Conservation (phyloP, 2,797 vertebrate species). For the Heteromormyrus szaboi region DNA sequence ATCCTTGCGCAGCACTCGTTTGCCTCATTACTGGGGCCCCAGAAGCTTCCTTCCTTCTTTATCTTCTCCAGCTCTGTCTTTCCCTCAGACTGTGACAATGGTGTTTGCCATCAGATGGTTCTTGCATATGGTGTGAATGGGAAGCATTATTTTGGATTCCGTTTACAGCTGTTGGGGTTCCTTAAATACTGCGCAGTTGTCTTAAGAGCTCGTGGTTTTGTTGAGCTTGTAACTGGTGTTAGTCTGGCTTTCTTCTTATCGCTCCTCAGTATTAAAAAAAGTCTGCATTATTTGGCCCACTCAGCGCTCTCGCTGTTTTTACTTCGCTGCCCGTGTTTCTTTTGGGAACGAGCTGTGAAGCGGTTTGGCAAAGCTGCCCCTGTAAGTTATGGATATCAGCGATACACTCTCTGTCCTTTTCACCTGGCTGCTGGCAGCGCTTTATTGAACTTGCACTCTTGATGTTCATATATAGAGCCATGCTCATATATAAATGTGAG, state of each 20-base stretch:
- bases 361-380: not conserved
- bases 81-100: not conserved
- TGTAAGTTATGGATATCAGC: constrained; percentile 1
- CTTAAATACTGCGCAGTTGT: not conserved
- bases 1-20: not conserved
- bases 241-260: not conserved
- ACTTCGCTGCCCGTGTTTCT: not conserved
- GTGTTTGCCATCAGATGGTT: constrained; percentile 2
- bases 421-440: not conserved
- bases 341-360: not conserved
- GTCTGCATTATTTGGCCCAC: constrained; percentile 1
- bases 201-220: not conserved
- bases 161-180: not conserved
- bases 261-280: not conserved
- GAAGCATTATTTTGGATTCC: constrained; percentile 1
- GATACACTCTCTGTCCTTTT: constrained; percentile 4
- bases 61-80: not conserved
- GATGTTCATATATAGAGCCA: not conserved
- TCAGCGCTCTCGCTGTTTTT: not conserved
- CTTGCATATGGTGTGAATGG: constrained; percentile 6
- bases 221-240: constrained; percentile 4
- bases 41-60: not conserved
- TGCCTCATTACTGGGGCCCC: not conserved
- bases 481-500: not conserved
- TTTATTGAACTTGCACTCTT: constrained; percentile 7